Conservation (phyloP, 2,888 invertebrate genomes). For the Eupithecia centaureata region DNA sequence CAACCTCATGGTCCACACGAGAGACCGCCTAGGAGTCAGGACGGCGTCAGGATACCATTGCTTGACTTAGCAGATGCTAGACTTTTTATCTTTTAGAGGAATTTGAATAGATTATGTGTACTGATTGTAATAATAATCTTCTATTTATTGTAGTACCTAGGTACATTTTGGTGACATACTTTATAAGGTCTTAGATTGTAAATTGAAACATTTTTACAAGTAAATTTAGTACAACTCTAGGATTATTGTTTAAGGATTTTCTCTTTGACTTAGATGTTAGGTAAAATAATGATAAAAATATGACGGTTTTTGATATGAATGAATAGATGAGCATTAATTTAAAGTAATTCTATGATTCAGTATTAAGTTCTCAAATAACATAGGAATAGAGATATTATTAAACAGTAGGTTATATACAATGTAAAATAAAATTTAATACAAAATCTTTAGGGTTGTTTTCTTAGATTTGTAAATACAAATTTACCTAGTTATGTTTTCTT, state of each 20-base stretch:
- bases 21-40: slow-evolving; percentile 76
- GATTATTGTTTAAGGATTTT: slow-evolving; percentile 69
- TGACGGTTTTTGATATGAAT: slow-evolving; percentile 67
- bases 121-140: slow-evolving; percentile 79
- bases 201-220: slow-evolving; percentile 58
- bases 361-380: slow-evolving; percentile 81
- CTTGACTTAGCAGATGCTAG: slow-evolving; percentile 78
- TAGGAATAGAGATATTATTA: slow-evolving; percentile 67
- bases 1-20: slow-evolving; percentile 77
- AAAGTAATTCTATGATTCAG: slow-evolving; percentile 70
- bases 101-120: slow-evolving; percentile 73
- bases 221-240: slow-evolving; percentile 76
- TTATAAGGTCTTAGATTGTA: slow-evolving; percentile 76
- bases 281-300: slow-evolving; percentile 42
- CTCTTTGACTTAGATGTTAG: slow-evolving; percentile 69
- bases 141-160: slow-evolving; percentile 83
- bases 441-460: slow-evolving; percentile 79
- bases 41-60: slow-evolving; percentile 79
- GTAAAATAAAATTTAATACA: slow-evolving; percentile 77
- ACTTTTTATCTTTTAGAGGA: slow-evolving; percentile 67
- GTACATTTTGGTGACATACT: slow-evolving; percentile 78
- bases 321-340: slow-evolving; percentile 64
- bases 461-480: slow-evolving; percentile 73
- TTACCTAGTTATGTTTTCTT: slow-evolving; percentile 55
- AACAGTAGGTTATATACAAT: slow-evolving; percentile 70